Percentiles rank a stretch among this genome's conserved stretches.
Conservation (phyloP, 2,888 invertebrate genomes). For the Hirtodrosophila confusa region DNA sequence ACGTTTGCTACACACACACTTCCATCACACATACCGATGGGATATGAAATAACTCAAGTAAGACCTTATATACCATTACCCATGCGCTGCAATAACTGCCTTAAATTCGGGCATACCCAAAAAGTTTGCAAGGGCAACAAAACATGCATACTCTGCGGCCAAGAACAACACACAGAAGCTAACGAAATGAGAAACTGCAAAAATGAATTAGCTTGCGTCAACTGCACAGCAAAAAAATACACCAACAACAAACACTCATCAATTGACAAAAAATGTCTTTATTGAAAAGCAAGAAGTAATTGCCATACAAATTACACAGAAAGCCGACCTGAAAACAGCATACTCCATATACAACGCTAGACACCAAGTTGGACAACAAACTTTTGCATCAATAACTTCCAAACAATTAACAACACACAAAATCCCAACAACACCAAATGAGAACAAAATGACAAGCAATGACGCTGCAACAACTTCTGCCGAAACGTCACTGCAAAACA, state of each 20-base stretch:
- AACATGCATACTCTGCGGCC: neutral
- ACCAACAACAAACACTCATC: neutral
- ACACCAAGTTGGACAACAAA: neutral
- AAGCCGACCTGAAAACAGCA: neutral
- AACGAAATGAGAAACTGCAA: neutral
- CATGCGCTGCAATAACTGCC: conserved; percentile 1
- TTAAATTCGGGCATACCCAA: neutral
- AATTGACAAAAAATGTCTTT: neutral
- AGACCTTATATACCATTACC: conserved; percentile 2
- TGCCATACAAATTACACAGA: neutral
- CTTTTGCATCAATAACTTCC: neutral
- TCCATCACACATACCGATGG: neutral
- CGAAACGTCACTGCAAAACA: too few species aligned
- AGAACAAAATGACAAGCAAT: too few species aligned
- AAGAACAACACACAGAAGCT: neutral
- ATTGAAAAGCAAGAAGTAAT: neutral
- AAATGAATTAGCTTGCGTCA: neutral
- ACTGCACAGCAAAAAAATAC: conserved; percentile 1
- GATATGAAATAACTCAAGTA: neutral
- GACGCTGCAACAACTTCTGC: too few species aligned
- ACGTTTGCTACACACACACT: conserved; percentile 3
- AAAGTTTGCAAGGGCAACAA: neutral
- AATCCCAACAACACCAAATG: too few species aligned
- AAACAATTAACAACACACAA: neutral
- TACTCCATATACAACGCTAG: neutral